phyloP scores from a whole-genome alignment of 2,113 vertebrate genomes.

The Oxyura jamaicensis region DNA sequence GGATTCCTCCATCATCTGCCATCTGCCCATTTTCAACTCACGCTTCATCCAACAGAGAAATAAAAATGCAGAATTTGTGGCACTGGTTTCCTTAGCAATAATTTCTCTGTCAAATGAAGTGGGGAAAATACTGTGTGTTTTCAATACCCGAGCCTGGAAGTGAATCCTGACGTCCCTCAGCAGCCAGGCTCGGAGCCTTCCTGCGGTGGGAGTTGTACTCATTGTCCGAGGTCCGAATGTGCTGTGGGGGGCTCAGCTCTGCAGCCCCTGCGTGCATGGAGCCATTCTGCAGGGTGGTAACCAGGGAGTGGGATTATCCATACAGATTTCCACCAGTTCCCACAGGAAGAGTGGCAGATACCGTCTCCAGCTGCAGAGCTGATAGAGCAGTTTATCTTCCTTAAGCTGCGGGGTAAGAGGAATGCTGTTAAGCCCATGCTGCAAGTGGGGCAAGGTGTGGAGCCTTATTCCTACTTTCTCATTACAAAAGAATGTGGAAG shows the following conservation, averaged over 20 bases:
- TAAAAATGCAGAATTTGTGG: not conserved
- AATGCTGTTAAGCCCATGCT: fast-evolving
- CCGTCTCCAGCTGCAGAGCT: not conserved
- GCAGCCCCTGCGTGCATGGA: not conserved
- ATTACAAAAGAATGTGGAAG: not conserved
- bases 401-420: too few species aligned
- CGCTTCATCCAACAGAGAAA: not conserved
- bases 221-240: fast-evolving
- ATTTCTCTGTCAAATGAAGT: not conserved
- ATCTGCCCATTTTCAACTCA: not conserved
- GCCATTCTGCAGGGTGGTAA: not conserved
- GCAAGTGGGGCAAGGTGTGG: not conserved
- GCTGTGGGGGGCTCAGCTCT: not conserved
- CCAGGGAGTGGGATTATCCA: fast-evolving
- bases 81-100: not conserved
- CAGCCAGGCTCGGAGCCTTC: not conserved
- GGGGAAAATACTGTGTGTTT: not conserved
- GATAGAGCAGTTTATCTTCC: fast-evolving
- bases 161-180: not conserved
- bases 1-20: not conserved
- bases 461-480: not conserved
- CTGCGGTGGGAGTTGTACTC: fast-evolving
- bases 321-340: fast-evolving
- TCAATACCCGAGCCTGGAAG: not conserved
- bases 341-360: not conserved